Percentiles rank a stretch among this genome's conserved stretches.
These are phyloP conservation scores for Aphrocallistes beatrix DNA, from an alignment of 37 sponge, comb jelly and placozoan genomes.

Conservation along the genomic window DNA sequence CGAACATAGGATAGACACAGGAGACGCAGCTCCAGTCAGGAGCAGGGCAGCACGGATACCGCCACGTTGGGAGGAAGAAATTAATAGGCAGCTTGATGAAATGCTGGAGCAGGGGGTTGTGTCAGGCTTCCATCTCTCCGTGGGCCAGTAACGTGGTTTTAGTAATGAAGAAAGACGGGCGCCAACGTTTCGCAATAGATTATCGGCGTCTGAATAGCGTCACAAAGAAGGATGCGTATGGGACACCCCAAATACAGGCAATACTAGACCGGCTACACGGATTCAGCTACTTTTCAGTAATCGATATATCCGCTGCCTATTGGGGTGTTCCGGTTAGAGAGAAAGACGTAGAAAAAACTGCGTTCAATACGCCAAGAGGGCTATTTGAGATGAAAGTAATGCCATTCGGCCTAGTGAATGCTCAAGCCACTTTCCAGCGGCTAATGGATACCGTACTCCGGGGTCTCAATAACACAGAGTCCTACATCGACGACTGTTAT, in stretches of 20 bases:
- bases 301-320: slow-evolving; percentile 21
- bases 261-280: slow-evolving; percentile 9
- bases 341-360: slow-evolving; percentile 4
- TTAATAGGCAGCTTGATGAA: background rate
- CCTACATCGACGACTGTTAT: slow-evolving; percentile 22
- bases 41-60: background rate
- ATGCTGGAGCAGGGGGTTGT: slow-evolving; percentile 17
- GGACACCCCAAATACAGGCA: background rate
- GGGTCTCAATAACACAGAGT: background rate
- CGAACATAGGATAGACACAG: slow-evolving; percentile 21
- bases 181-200: background rate
- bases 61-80: background rate
- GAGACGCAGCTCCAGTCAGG: slow-evolving; percentile 1
- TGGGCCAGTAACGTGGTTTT: slow-evolving; percentile 22
- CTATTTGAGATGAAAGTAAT: slow-evolving; percentile 3
- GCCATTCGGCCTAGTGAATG: slow-evolving; percentile 12
- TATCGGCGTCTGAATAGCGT: background rate
- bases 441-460: background rate
- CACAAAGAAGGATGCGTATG: slow-evolving; percentile 18
- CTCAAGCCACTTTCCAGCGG: slow-evolving; percentile 25
- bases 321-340: slow-evolving; percentile 18
- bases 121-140: background rate
- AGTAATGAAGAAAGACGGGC: slow-evolving; percentile 20
- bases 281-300: background rate
- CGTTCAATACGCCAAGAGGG: slow-evolving; percentile 21